Conservation (phyloP, 53 echinoderm and acorn worm species). For the Temnopleurus reevesii region DNA sequence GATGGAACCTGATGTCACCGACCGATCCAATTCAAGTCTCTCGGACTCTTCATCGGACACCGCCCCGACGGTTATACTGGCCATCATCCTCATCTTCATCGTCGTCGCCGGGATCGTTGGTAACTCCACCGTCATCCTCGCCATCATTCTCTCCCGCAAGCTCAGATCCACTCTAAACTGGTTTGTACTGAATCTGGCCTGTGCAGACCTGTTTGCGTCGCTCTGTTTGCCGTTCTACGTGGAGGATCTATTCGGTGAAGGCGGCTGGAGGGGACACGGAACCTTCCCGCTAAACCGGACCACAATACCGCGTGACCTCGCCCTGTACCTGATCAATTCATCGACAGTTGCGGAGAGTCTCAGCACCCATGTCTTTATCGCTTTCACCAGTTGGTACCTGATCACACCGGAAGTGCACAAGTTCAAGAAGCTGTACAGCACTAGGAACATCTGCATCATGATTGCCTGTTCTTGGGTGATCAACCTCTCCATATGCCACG, state of each 20-base stretch:
- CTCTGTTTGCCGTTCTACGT: neutral
- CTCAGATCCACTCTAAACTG: neutral
- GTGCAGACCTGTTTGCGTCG: neutral
- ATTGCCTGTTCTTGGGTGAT: neutral
- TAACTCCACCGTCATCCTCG: conserved; percentile 11
- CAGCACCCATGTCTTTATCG: neutral
- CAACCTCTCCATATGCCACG: neutral
- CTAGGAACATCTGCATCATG: neutral
- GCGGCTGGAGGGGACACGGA: too few species aligned
- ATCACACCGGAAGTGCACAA: neutral
- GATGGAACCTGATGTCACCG: too few species aligned
- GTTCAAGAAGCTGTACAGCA: neutral
- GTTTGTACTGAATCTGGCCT: conserved; percentile 22
- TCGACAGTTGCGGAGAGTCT: neutral
- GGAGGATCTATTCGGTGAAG: neutral
- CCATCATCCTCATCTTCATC: neutral
- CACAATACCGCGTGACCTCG: too few species aligned
- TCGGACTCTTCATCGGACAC: too few species aligned
- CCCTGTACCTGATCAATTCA: too few species aligned
- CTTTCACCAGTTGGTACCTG: neutral
- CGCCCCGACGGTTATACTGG: neutral
- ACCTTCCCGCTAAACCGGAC: too few species aligned
- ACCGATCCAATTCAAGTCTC: too few species aligned
- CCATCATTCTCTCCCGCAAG: conserved; percentile 23
- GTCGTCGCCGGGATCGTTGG: neutral